Conservation (phyloP, 2,113 vertebrate genomes). For the Octodon degus region DNA sequence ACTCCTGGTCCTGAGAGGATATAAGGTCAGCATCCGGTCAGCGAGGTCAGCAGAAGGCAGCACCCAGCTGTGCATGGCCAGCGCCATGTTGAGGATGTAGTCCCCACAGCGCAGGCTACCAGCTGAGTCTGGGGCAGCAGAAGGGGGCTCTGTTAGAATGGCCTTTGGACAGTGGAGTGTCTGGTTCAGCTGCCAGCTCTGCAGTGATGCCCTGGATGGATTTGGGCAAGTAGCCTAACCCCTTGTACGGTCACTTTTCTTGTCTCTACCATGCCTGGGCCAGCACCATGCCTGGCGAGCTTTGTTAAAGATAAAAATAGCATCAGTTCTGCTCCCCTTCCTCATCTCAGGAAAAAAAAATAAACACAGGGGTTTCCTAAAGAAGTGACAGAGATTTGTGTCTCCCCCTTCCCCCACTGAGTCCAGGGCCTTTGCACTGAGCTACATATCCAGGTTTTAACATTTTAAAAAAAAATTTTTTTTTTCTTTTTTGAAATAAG, state of each 20-base stretch:
- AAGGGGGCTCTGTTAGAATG: background rate
- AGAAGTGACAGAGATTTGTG: background rate
- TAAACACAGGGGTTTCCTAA: background rate
- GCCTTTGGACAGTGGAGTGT: background rate
- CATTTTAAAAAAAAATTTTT: background rate
- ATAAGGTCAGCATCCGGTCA: conserved; percentile 81
- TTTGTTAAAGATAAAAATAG: background rate
- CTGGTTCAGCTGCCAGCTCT: background rate
- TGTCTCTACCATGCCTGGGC: background rate
- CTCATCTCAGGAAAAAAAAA: background rate
- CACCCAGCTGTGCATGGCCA: conserved; percentile 86
- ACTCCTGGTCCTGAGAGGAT: conserved; percentile 75
- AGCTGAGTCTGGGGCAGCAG: conserved; percentile 70
- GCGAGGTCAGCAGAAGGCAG: conserved; percentile 83
- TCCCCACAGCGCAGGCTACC: conserved; percentile 80
- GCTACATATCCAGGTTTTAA: background rate
- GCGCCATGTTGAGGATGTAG: conserved; percentile 83
- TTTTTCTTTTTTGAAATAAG: background rate
- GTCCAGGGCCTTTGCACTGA: background rate
- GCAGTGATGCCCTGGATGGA: background rate
- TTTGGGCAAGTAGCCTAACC: background rate
- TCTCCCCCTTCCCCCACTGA: background rate
- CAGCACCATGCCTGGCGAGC: background rate
- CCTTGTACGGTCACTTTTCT: background rate
- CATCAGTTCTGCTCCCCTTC: background rate